phyloP scores from a whole-genome alignment of 2,888 invertebrate species.

The Macaria notata region DNA sequence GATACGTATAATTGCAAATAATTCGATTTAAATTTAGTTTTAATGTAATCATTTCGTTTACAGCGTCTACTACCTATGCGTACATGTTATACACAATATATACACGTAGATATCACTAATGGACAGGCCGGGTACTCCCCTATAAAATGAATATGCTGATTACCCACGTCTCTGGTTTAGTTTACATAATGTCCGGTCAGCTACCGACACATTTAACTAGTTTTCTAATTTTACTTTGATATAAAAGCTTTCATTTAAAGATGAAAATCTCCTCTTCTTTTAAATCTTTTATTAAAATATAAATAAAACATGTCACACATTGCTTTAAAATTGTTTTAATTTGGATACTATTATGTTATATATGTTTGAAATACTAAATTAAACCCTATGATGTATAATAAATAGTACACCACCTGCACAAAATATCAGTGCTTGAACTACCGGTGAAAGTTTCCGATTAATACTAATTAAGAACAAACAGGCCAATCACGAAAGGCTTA shows the following conservation, averaged over 20 bases:
- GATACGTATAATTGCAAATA: no score
- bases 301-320: no score
- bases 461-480: conserved; percentile 81
- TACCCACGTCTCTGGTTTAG: conserved; percentile 65
- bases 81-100: no score
- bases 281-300: no score
- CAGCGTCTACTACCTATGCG: conserved; percentile 37
- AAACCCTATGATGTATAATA: no score
- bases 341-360: no score
- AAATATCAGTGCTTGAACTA: conserved; percentile 30
- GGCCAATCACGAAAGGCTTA: conserved; percentile 80
- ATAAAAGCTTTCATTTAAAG: conserved; percentile 17
- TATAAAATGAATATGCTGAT: conserved; percentile 76
- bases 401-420: not conserved
- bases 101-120: conserved; percentile 53
- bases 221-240: conserved; percentile 21
- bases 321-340: no score
- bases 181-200: conserved; percentile 77
- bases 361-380: no score
- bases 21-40: no score
- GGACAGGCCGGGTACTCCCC: conserved; percentile 63
- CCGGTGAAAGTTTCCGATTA: conserved; percentile 70
- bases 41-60: conserved; percentile 52
- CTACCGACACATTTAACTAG: conserved; percentile 65
- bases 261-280: conserved; percentile 1